Evolutionary conservation across 1,140 invertebrate genomes (phyloP).

Genomic region (Drosophila takahashii): DNA sequence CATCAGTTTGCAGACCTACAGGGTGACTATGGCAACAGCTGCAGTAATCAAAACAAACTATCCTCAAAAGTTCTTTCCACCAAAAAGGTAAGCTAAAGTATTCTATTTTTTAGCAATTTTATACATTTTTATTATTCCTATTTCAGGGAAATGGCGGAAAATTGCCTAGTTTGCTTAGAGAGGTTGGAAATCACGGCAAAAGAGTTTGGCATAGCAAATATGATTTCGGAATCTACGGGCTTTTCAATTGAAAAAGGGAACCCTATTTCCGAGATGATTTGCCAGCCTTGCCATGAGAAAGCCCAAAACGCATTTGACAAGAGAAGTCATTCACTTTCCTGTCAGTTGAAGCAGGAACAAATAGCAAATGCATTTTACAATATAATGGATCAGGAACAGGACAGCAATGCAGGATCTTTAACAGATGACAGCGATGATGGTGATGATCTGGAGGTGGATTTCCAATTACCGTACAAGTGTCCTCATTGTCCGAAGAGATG

Average conservation of each 20-base stretch:
- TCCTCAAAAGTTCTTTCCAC: too few species aligned
- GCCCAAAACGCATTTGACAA: not conserved
- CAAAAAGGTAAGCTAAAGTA: not conserved
- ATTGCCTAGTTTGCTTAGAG: not conserved
- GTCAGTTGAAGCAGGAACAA: not conserved
- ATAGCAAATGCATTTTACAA: not conserved
- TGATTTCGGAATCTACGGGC: conserved; percentile 1
- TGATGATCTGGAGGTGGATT: not conserved
- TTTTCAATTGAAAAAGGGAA: not conserved
- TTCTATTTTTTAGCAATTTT: too few species aligned
- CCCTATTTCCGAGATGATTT: not conserved
- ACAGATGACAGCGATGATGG: not conserved
- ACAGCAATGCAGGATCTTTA: not conserved
- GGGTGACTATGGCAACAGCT: too few species aligned
- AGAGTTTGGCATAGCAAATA: not conserved
- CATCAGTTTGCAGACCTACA: too few species aligned
- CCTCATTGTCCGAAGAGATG: not conserved
- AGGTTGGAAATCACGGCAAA: not conserved
- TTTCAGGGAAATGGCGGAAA: not conserved
- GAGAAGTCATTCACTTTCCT: not conserved
- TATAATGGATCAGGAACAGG: not conserved
- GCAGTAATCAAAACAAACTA: too few species aligned
- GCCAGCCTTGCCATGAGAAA: not conserved
- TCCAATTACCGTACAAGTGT: not conserved
- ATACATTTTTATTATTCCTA: too few species aligned